Evolutionary conservation across 2,888 invertebrate genomes (phyloP).

Genomic region (Sarcophaga subvicina): DNA sequence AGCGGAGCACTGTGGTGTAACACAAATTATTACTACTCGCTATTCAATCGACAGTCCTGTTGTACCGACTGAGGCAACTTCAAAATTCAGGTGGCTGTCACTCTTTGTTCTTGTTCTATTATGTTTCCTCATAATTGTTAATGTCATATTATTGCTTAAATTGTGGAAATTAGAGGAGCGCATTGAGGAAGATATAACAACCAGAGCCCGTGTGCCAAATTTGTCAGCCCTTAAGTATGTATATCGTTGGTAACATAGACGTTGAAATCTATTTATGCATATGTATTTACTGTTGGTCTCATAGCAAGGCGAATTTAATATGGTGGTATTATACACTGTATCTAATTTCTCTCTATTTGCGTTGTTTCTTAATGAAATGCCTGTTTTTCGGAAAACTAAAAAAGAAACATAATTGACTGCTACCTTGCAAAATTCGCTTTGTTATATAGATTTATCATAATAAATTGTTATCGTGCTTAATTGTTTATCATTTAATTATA

Average conservation of each 20-base stretch:
- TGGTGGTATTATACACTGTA: too few species aligned
- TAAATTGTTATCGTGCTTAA: background rate
- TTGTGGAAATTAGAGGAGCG: conserved; percentile 88
- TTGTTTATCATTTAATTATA: conserved; percentile 74
- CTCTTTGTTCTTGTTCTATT: conserved; percentile 83
- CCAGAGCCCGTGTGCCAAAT: conserved; percentile 78
- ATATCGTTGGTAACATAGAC: background rate
- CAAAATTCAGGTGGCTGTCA: conserved; percentile 80
- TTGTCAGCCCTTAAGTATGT: conserved; percentile 78
- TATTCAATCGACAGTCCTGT: conserved; percentile 41
- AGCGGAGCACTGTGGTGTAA: conserved; percentile 64
- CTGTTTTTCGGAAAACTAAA: too few species aligned
- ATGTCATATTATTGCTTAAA: conserved; percentile 92
- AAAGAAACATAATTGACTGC: too few species aligned
- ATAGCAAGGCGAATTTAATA: too few species aligned
- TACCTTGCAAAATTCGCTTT: background rate
- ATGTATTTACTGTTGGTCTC: too few species aligned
- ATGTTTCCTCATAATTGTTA: conserved; percentile 86
- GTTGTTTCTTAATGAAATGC: too few species aligned
- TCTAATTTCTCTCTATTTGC: too few species aligned
- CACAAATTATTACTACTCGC: conserved; percentile 61
- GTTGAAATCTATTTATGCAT: too few species aligned
- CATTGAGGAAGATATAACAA: conserved; percentile 78
- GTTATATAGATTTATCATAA: background rate
- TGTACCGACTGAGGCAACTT: conserved; percentile 68